phyloP scores from a whole-genome alignment of 2,113 vertebrate species.

The Fulica atra region DNA sequence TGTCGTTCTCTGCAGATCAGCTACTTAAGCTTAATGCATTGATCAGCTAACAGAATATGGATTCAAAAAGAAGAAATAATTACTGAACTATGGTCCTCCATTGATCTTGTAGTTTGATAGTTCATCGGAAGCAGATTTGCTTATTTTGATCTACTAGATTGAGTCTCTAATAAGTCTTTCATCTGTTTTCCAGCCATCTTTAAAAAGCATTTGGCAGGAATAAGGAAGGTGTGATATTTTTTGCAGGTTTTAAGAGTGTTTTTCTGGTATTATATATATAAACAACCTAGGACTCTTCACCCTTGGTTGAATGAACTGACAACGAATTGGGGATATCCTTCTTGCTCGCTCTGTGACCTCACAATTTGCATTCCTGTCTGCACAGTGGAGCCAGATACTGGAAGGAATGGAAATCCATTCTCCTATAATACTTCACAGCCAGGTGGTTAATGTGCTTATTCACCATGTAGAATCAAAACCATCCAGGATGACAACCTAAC shows the following conservation, averaged over 20 bases:
- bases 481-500: not conserved
- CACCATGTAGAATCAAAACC: not conserved
- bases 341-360: not conserved
- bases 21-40: not conserved
- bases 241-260: not conserved
- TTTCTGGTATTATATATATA: not conserved
- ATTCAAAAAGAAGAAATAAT: constrained; percentile 26
- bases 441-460: not conserved
- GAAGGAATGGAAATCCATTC: not conserved
- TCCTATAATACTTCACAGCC: not conserved
- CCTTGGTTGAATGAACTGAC: not conserved
- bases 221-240: not conserved
- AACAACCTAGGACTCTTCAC: not conserved
- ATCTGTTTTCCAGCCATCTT: not conserved
- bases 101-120: not conserved
- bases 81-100: not conserved
- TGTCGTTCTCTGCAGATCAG: not conserved
- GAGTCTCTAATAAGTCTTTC: not conserved
- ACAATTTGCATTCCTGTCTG: not conserved
- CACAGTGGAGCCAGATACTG: not conserved
- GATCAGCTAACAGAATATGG: not conserved
- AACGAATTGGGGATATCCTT: not conserved
- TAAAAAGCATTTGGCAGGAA: not conserved
- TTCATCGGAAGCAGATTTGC: not conserved
- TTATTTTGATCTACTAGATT: not conserved